phyloP scores from a whole-genome alignment of 2,797 vertebrate species.

The Neoniphon sammara region DNA sequence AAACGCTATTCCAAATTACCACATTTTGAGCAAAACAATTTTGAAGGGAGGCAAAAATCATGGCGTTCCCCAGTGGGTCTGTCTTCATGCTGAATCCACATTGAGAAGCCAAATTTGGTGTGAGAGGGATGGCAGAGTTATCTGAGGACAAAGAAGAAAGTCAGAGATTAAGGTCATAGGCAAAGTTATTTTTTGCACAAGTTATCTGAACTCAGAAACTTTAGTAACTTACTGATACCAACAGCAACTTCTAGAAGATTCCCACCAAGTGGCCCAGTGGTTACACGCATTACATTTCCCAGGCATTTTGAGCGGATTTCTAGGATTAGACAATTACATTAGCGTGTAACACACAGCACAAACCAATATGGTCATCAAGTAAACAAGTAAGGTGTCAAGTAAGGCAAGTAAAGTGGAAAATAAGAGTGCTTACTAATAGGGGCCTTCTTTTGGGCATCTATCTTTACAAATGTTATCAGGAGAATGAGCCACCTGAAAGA shows the following conservation, averaged over 20 bases:
- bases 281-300: slow-evolving; percentile 74
- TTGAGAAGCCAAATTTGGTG: slow-evolving; percentile 70
- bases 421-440: slow-evolving; percentile 52
- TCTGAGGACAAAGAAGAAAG: slow-evolving; percentile 52
- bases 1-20: slow-evolving; percentile 60
- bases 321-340: slow-evolving; percentile 23
- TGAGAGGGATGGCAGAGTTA: slow-evolving; percentile 54
- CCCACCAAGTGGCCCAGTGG: slow-evolving; percentile 56
- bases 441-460: slow-evolving; percentile 47
- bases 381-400: too few species aligned
- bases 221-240: slow-evolving; percentile 55
- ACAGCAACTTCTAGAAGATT: slow-evolving; percentile 69
- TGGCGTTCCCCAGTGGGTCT: slow-evolving; percentile 55
- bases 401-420: not conserved
- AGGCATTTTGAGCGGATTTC: slow-evolving; percentile 69
- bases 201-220: not conserved
- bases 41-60: slow-evolving; percentile 78
- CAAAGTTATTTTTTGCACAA: not conserved
- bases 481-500: slow-evolving; percentile 70
- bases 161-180: not conserved
- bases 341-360: not conserved
- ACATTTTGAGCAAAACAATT: slow-evolving; percentile 79
- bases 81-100: slow-evolving; percentile 80
- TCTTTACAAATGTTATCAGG: slow-evolving; percentile 34
- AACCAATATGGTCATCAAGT: not conserved